Evolutionary conservation across 2,888 invertebrate species (phyloP).

Genomic region (Scaptomyza parva): DNA sequence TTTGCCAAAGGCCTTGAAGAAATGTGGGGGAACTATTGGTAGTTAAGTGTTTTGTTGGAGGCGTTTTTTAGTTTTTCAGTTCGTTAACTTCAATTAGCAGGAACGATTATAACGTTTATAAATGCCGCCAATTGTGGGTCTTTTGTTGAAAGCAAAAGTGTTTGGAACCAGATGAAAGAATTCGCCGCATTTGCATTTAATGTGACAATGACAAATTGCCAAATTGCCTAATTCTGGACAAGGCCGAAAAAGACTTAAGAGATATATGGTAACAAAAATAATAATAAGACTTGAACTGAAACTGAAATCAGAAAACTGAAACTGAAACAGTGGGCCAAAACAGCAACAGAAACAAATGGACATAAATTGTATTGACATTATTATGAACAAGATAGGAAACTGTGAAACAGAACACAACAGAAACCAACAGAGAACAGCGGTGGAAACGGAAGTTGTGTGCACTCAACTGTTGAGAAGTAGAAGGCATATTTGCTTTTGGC

Average conservation of each 20-base stretch:
- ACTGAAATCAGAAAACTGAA: slow-evolving; percentile 28
- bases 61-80: slow-evolving; percentile 51
- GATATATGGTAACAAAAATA: no score
- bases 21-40: neutral
- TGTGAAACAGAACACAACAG: slow-evolving; percentile 21
- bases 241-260: slow-evolving; percentile 63
- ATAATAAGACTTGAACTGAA: slow-evolving; percentile 15
- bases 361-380: slow-evolving; percentile 80
- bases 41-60: neutral
- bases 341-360: slow-evolving; percentile 64
- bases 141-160: slow-evolving; percentile 27
- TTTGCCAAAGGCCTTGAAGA: slow-evolving; percentile 4
- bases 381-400: slow-evolving; percentile 75
- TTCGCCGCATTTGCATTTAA: slow-evolving; percentile 43
- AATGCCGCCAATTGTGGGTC: no score
- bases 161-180: slow-evolving; percentile 7
- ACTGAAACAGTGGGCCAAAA: slow-evolving; percentile 29
- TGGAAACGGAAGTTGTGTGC: slow-evolving; percentile 79
- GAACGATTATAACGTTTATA: neutral
- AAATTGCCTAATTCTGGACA: slow-evolving; percentile 69
- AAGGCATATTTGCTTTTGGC: slow-evolving; percentile 13
- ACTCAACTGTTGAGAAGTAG: slow-evolving; percentile 71
- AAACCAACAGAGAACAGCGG: slow-evolving; percentile 40
- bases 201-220: slow-evolving; percentile 76
- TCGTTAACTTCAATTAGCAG: slow-evolving; percentile 56